These are phyloP conservation scores for Drosophila limbata DNA, from an alignment of 2,888 invertebrate genomes.

Conservation along the genomic window DNA sequence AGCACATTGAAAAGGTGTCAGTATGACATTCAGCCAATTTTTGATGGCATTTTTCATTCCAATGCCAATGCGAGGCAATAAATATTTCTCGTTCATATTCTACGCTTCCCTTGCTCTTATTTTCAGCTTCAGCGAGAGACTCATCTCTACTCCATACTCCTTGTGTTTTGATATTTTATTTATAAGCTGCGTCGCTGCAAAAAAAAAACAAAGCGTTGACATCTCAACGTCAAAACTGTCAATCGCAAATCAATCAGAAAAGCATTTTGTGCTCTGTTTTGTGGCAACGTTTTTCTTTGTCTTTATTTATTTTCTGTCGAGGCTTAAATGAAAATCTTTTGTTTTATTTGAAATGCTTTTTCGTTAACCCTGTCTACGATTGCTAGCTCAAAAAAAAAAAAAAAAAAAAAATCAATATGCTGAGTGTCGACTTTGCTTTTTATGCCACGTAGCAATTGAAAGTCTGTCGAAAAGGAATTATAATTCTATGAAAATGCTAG, in stretches of 20 bases:
- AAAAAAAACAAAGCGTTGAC: conserved; percentile 43
- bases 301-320: conserved; percentile 18
- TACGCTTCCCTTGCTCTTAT: conserved; percentile 37
- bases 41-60: conserved; percentile 76
- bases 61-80: conserved; percentile 68
- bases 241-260: conserved; percentile 78
- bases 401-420: conserved; percentile 59
- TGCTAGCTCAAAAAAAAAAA: conserved; percentile 14
- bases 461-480: not conserved
- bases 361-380: not conserved
- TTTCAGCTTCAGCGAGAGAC: conserved; percentile 25
- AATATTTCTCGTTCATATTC: conserved; percentile 61
- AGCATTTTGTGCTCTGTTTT: conserved; percentile 58
- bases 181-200: conserved; percentile 57
- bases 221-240: conserved; percentile 76
- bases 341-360: conserved; percentile 26
- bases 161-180: conserved; percentile 69
- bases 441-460: not conserved
- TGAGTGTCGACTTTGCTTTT: not conserved
- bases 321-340: conserved; percentile 32
- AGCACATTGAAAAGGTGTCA: conserved; percentile 70
- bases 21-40: conserved; percentile 70
- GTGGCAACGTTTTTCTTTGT: conserved; percentile 32
- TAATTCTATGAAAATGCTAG: not conserved
- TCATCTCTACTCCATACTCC: not conserved